Percentiles rank a stretch among this genome's conserved stretches.
Evolutionary conservation across 2,888 invertebrate genomes (phyloP).

Genomic region (Chaitophorus viminalis): DNA sequence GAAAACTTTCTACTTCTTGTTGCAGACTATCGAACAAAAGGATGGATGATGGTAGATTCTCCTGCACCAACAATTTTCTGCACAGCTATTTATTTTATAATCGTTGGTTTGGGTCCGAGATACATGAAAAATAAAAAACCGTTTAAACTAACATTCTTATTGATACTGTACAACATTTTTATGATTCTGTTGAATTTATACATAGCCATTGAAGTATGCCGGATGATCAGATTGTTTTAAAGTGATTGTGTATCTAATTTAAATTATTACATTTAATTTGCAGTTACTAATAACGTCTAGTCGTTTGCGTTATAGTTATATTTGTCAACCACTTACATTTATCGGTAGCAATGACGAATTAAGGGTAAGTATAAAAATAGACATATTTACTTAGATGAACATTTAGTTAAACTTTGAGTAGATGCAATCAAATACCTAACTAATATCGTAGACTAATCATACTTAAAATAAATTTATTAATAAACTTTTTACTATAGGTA

Average conservation of each 20-base stretch:
- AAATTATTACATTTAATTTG: constrained; percentile 63
- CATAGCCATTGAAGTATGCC: constrained; percentile 79
- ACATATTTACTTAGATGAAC: not conserved
- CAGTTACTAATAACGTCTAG: constrained; percentile 78
- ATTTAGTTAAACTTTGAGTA: too few species aligned
- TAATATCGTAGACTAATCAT: too few species aligned
- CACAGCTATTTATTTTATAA: constrained; percentile 77
- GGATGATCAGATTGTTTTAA: not conserved
- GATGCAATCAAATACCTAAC: too few species aligned
- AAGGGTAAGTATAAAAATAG: constrained; percentile 72
- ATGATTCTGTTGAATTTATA: constrained; percentile 86
- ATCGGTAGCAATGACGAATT: constrained; percentile 82
- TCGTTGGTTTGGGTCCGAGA: constrained; percentile 84
- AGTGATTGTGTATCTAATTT: not conserved
- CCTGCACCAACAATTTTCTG: constrained; percentile 79
- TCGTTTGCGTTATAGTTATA: constrained; percentile 82
- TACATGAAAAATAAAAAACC: constrained; percentile 82
- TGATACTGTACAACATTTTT: constrained; percentile 85
- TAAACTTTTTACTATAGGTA: too few species aligned
- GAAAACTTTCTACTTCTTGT: not conserved
- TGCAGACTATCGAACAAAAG: constrained; percentile 81
- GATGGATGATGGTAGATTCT: constrained; percentile 87
- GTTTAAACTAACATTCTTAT: constrained; percentile 77
- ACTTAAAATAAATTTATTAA: too few species aligned
- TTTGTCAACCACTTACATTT: constrained; percentile 86